Evolutionary conservation across 2,113 vertebrate genomes (phyloP), one percentile per base, ranked within the genome.

Genomic region (Scartelaos histophorus): DNA sequence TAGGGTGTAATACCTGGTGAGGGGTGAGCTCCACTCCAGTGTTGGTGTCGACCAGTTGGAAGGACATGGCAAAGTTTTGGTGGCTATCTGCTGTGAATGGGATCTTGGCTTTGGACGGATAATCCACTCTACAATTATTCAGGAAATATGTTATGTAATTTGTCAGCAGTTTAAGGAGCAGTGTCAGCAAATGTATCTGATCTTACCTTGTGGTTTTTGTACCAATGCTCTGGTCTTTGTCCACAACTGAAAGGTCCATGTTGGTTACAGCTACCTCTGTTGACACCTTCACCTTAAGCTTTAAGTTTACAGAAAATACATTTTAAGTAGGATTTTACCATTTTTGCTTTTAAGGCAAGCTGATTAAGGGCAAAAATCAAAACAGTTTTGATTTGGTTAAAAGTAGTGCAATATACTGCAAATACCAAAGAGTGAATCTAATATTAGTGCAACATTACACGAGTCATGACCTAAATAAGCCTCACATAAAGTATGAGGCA

Each of bases 221-320:
- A 0, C 96, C 96, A 53, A 98, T 99, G 89, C 97, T 99, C 92
- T 99, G 98, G 88, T 99, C 98, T 84, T 98, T 99, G 89, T 99
- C 98, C 88, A 99, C 97, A 0, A 96, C 95, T 77, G 97, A 98
- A 70, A 99, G 95, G 85, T 99, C 97, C 47, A 99, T 97, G 71
- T 96, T 98, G 46, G 93, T 95, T 75, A 99, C 94, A 7, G 96
- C 94, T 72, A 99, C 98, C 89, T 97, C 96, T 3, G 98, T 99
- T 70, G 98, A 99, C 76, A 99, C 96, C 83, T 99, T 99, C 34
- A 99, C 95, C 92, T 97, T 98, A 11, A 99, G 93, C 98, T 99
- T 25, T 84, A 21, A 78, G 9, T 60, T 51, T 1, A 54, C 7
- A 54, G 51, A 21, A 24, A 56, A 0, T 47, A 69, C 3, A 69